Evolutionary conservation across 2,888 invertebrate species (phyloP), one percentile per base, ranked within the genome.

Genomic region (Tetrapedia diversipes): DNA sequence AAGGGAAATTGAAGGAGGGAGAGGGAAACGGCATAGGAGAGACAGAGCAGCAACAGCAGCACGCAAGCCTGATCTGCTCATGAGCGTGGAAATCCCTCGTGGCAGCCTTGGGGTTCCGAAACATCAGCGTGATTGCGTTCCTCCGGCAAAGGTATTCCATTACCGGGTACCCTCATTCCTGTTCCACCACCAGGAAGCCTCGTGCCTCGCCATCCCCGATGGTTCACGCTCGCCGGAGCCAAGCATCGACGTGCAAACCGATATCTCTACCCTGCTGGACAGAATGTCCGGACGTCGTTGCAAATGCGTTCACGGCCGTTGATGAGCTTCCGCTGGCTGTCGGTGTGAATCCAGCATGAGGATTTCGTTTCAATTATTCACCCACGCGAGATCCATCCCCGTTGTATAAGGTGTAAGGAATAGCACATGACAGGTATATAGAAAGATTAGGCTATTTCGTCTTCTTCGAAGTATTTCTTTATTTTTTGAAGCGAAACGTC

Each of bases 121-220:
- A 91, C 91, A 91, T 91, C 91, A 91, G 87, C 91, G 91, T 91
- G 91, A 91, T 91, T 91, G 91, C 90, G 90, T 89, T 91, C 87
- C 87, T 87, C 87, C 85, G 84, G 86, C 86, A 84, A 88, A 90
- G 90, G 89, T 91, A 91, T 91, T 91, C 91, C 91, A 91, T 91
- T 91, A 91, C 88, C 87, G 79, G 76, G 80, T 86, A 84, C 85
- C 81, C 85, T 86, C 84, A 82, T 88, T 86, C 81, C 81, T 80
- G 81, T 65, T 71, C 77, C 78, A 82, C 82, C 83, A 80, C 76
- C 79, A 57, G 71, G 53, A 57, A 79, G 65, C 80, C 68, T 81
- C 74, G 75, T 72, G 71, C 80, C 54, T 53, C 45, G 45, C 51
- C 61, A 65, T 39, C 76, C 61, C 45, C 73, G 66, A 59, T 47